Base-by-base conservation (phyloP, 2,113 vertebrate genomes). In the Epinephelus moara region DNA sequence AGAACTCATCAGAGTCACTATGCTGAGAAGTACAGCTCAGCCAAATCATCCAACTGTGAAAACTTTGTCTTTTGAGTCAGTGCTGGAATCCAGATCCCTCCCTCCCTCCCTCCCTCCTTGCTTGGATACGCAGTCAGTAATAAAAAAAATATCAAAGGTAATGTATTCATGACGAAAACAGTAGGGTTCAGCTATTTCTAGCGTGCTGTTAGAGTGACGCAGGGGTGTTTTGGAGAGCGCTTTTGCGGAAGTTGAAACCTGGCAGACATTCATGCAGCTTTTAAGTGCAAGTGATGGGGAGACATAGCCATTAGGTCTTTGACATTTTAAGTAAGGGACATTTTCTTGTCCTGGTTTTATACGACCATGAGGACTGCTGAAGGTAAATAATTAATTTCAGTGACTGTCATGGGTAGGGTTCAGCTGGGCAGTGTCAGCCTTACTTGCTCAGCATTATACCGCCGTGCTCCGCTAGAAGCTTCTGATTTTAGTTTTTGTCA, bases 11-110 rank as follows among this genome's bases (percentile, higher is more conserved):
- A 23, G 61, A 91, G 80, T 59, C 75, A 70, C 75, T 89, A 25
- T 75, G 64, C 25, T 75, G 66, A 81, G 73, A 89, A 84, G 66
- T 27, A 68, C 19, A 9, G 60, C 82, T 72, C 88, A 84, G 82
- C 78, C 78, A 85, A 92, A 79, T 81, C 89, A 88, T 62, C 82
- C 81, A 72, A 75, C 73, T 89, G 88, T 91, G 88, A 93, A 91
- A 93, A 88, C 75, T 78, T 87, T 88, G 37, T 82, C 87, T 81
- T 91, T 81, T 69, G 82, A 88, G 78, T 91, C 88, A 85, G 64
- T 12, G 61, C 75, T 57, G 69, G 42, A 37, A 78, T 85, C 30
- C 4, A 64, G 55, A 62, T 74, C 79, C 74, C 69, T 63, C 61
- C 61, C 68, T 45, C 64, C 49, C 45, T 62, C 57, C 57, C 64